Conservation (phyloP, 2,888 invertebrate genomes). For the Patella ulyssiponensis region DNA sequence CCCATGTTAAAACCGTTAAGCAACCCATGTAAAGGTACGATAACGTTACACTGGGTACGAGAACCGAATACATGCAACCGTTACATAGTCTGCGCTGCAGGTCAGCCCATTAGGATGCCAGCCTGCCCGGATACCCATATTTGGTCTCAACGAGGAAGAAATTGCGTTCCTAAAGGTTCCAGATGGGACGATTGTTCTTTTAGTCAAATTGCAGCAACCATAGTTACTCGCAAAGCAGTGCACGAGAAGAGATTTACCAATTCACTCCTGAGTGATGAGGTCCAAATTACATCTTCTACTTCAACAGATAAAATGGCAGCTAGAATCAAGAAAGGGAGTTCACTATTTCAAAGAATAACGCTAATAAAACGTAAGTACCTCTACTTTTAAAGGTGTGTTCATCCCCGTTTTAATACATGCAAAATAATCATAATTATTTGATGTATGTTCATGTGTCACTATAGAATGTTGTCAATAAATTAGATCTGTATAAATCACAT, state of each 20-base stretch:
- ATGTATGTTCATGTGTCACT: no score
- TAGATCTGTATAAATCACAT: no score
- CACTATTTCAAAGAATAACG: no score
- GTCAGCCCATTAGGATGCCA: slow-evolving; percentile 35
- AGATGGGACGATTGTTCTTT: slow-evolving; percentile 31
- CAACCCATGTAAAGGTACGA: not conserved
- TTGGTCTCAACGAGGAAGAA: slow-evolving; percentile 32
- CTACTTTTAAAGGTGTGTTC: no score
- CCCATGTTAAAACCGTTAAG: not conserved
- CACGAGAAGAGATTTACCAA: not conserved
- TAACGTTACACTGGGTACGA: slow-evolving; percentile 32
- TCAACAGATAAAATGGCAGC: no score
- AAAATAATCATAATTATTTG: no score
- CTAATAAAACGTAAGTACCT: no score
- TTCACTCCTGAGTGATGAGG: no score
- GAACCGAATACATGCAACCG: slow-evolving; percentile 32
- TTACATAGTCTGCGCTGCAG: slow-evolving; percentile 36
- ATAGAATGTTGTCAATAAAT: no score
- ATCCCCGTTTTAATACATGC: no score
- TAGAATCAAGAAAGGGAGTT: no score
- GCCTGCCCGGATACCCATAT: slow-evolving; percentile 29
- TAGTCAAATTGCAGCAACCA: not conserved
- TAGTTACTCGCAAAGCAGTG: not conserved
- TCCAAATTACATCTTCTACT: no score
- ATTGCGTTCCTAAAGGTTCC: slow-evolving; percentile 33